These are phyloP conservation scores for Scartelaos histophorus DNA, from an alignment of 2,113 vertebrate species.

Conservation along the genomic window DNA sequence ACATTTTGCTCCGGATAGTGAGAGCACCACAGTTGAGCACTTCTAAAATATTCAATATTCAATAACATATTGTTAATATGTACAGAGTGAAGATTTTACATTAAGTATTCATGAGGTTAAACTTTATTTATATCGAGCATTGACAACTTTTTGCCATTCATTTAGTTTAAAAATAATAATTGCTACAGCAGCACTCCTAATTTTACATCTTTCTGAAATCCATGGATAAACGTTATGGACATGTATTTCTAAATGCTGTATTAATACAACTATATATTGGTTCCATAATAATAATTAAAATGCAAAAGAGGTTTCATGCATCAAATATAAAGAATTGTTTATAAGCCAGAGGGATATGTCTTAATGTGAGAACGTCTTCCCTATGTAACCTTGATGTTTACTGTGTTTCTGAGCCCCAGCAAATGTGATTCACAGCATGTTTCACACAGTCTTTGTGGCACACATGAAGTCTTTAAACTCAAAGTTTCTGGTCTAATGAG, in stretches of 20 bases:
- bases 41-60: background rate
- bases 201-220: too few relatives aligned
- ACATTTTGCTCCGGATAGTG: background rate
- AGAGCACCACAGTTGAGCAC: background rate
- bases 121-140: too few relatives aligned
- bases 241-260: background rate
- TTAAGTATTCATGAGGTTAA: background rate
- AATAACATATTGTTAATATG: background rate
- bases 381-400: constrained; percentile 26
- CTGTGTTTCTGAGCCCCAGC: constrained; percentile 17
- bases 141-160: too few relatives aligned
- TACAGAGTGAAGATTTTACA: background rate
- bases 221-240: background rate
- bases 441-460: constrained; percentile 30
- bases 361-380: constrained; percentile 19
- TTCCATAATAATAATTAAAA: background rate
- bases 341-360: constrained; percentile 13
- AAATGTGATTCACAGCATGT: constrained; percentile 28
- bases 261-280: background rate
- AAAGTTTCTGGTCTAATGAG: constrained; percentile 63
- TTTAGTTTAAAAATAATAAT: too few relatives aligned
- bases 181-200: too few relatives aligned
- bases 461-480: constrained; percentile 44
- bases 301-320: background rate
- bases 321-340: background rate